Evolutionary conservation across 1,140 invertebrate genomes (phyloP).

Genomic region (Diploscapter pachys): DNA sequence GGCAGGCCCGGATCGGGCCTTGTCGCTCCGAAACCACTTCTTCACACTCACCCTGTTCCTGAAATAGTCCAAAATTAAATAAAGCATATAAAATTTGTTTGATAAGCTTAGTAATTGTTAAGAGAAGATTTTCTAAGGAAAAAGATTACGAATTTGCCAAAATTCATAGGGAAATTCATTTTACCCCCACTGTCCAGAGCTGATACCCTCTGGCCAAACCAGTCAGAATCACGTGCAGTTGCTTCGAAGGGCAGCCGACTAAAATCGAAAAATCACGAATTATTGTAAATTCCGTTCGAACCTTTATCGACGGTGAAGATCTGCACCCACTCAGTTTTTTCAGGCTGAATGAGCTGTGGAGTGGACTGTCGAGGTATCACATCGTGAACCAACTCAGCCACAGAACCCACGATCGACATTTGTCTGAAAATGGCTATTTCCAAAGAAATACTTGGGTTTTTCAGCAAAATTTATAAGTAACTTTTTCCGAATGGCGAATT

Average conservation of each 20-base stretch:
- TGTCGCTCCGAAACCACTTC: constrained; percentile 62
- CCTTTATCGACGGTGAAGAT: constrained; percentile 19
- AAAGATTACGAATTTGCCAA: constrained; percentile 6
- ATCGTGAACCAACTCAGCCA: constrained; percentile 55
- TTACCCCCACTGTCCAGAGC: constrained; percentile 36
- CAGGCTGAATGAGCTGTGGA: constrained; percentile 19
- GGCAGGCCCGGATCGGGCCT: constrained; percentile 60
- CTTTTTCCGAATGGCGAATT: no score
- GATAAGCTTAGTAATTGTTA: no score
- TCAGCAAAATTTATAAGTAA: no score
- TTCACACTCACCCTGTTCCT: constrained; percentile 62
- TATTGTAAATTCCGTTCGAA: not conserved
- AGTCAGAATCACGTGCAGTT: constrained; percentile 45
- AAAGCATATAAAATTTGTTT: not conserved
- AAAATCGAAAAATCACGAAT: not conserved
- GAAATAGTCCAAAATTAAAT: constrained; percentile 17
- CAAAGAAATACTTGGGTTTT: no score
- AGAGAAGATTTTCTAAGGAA: constrained; percentile 8
- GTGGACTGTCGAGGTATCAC: constrained; percentile 41
- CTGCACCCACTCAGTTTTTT: constrained; percentile 55
- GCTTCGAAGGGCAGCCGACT: not conserved
- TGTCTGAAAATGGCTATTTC: constrained; percentile 2
- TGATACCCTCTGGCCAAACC: constrained; percentile 56
- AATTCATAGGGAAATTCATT: no score
- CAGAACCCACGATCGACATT: constrained; percentile 31